These are phyloP conservation scores for Griposia aprilina DNA, from an alignment of 2,888 invertebrate genomes.

Conservation along the genomic window DNA sequence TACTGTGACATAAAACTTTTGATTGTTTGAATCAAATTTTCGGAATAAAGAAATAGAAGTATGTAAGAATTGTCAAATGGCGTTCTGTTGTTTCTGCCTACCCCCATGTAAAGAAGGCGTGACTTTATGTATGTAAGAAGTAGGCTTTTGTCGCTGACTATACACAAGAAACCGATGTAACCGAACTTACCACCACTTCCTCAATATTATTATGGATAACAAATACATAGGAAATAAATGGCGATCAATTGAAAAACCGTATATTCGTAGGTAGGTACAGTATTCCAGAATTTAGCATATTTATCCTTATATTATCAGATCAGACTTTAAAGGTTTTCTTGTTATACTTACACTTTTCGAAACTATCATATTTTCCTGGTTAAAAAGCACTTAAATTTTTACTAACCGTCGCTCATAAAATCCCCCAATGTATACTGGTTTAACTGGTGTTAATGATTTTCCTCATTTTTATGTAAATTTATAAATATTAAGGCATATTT, in stretches of 20 bases:
- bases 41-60: no score
- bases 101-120: not conserved
- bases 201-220: not conserved
- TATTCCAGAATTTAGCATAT: not conserved
- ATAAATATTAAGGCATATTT: constrained; percentile 15
- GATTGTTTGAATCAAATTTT: not conserved
- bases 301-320: not conserved
- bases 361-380: constrained; percentile 23
- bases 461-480: constrained; percentile 53
- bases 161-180: not conserved
- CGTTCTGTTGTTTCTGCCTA: no score
- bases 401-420: constrained; percentile 23
- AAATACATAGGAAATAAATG: not conserved
- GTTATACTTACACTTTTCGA: constrained; percentile 17
- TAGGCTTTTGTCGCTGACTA: not conserved
- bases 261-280: not conserved
- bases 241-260: not conserved
- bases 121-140: no score
- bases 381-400: constrained; percentile 4
- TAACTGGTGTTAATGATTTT: constrained; percentile 56
- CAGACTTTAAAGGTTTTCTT: constrained; percentile 6
- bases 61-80: no score
- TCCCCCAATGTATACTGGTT: constrained; percentile 30
- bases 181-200: no score
- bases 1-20: not conserved